These are phyloP conservation scores for Machimus rusticus DNA, from an alignment of 2,888 invertebrate species.

Conservation along the genomic window DNA sequence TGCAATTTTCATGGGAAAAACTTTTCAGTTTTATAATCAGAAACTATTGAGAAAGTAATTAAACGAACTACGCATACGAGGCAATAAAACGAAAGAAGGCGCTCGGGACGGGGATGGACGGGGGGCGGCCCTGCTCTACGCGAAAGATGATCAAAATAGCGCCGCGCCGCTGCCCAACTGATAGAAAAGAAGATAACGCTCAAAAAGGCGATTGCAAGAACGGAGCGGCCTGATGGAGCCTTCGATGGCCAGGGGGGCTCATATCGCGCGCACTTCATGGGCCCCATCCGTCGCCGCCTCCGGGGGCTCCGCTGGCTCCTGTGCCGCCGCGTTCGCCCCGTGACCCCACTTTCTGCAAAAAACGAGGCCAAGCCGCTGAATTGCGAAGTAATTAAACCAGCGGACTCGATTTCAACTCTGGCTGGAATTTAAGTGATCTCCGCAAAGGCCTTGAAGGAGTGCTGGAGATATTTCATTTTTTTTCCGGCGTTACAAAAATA, in stretches of 20 bases:
- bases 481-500: neutral
- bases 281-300: neutral
- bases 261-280: neutral
- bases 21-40: slow-evolving; percentile 48
- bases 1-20: slow-evolving; percentile 47
- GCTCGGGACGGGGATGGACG: neutral
- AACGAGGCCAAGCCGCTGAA: neutral
- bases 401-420: neutral
- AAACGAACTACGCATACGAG: slow-evolving; percentile 45
- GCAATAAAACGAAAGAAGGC: slow-evolving; percentile 38
- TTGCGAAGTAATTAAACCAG: neutral
- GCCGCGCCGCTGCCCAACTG: neutral
- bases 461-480: neutral
- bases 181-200: slow-evolving; percentile 17
- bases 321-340: neutral
- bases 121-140: neutral
- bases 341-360: neutral
- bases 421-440: neutral
- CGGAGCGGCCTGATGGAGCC: neutral
- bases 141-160: slow-evolving; percentile 18
- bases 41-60: slow-evolving; percentile 49
- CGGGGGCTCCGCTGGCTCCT: too few species aligned
- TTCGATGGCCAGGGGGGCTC: neutral
- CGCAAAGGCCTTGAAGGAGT: neutral
- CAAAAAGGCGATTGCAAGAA: neutral